Base-by-base conservation (phyloP, 2,113 vertebrate genomes). In the Chloropsis cyanopogon region DNA sequence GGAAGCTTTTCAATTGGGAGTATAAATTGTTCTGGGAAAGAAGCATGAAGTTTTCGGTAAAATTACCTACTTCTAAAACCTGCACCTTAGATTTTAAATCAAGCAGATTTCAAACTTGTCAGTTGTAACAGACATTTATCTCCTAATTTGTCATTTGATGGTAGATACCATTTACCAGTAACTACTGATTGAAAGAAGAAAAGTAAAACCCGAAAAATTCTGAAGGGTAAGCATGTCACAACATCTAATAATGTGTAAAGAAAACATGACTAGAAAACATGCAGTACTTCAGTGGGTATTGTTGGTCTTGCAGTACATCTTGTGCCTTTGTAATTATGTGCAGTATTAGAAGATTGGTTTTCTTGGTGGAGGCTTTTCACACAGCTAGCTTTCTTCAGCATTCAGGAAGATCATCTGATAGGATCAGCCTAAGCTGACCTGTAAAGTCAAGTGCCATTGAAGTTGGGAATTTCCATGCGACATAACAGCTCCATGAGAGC, bases 351-450 rank as follows among this genome's bases (percentile, higher is more conserved):
- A 86, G 76, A 90, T 46, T 1, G 0, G 61, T 57, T 87, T 90
- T 82, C 70, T 47, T 4, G 7, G 65, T 35, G 59, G 44, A 75
- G 70, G 90, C 61, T 95, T 89, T 87, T 94, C 92, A 75, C 72
- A 68, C 39, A 52, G 42, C 72, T 71, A 64, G 47, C 77, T 82
- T 82, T 28, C 90, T 79, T 85, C 69, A 56, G 76, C 73, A 14
- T 66, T 63, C 10, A 3, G 69, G 63, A n/a, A 61, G 46, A 86
- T 94, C 85, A 82, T 21, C 82, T 80, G 75, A 18, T 6, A 76
- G 75, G 82, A 91, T 95, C 85, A 94, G 86, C 85, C 88, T 80
- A 88, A 90, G 88, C 79, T 93, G 85, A 95, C 79, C 88, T 80
- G 80, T 28, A 80, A 93, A 88, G 84, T 73, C 72, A 83, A 54